Percentiles rank a stretch among this genome's conserved stretches.
phyloP scores from a whole-genome alignment of 2,797 vertebrate species.

The Poliocrania exsul region DNA sequence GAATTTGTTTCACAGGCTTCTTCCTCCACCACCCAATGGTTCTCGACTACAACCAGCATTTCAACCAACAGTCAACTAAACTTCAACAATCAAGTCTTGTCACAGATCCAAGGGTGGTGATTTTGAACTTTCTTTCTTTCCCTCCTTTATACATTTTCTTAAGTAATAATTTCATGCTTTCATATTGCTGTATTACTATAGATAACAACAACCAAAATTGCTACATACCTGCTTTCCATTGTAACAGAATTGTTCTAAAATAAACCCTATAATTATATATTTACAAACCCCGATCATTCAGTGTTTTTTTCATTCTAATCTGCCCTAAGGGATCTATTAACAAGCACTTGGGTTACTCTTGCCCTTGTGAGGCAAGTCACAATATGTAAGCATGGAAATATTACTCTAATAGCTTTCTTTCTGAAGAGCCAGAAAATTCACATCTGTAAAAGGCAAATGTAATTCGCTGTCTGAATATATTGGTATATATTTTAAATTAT shows the following conservation, averaged over 20 bases:
- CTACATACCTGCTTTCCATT: background rate
- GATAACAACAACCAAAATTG: background rate
- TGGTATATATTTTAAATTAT: background rate
- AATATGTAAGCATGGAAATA: background rate
- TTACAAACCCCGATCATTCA: background rate
- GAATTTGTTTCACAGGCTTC: background rate
- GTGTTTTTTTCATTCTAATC: background rate
- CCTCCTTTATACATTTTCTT: background rate
- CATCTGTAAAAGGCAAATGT: background rate
- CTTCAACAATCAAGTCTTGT: background rate
- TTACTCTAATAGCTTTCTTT: background rate
- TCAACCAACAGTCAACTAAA: background rate
- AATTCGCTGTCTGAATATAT: background rate
- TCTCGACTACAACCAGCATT: background rate
- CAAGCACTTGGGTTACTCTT: background rate
- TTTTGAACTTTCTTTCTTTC: background rate
- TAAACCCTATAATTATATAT: background rate
- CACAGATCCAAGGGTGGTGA: background rate
- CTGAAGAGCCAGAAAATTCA: background rate
- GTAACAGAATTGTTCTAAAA: background rate
- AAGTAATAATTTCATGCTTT: background rate
- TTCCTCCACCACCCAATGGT: background rate
- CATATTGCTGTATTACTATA: background rate
- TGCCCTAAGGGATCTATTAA: background rate
- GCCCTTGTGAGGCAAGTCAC: background rate